A percentile compares a stretch with the other conserved stretches of the same genome.
Evolutionary conservation across 2,888 invertebrate species (phyloP).

Genomic region (Melangyna quadrimaculata): DNA sequence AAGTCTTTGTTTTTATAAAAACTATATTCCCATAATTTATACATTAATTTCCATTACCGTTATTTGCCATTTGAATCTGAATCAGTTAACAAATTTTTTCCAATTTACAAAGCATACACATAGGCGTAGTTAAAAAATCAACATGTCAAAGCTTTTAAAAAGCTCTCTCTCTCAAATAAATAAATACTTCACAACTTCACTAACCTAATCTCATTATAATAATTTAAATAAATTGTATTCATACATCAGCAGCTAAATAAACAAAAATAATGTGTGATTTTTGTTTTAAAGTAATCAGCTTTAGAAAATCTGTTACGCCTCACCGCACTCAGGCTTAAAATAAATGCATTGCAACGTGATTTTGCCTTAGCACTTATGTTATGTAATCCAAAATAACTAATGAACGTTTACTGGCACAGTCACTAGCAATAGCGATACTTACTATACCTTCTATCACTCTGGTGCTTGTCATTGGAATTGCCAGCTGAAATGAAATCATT

Average conservation of each 20-base stretch:
- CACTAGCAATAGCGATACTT: neutral
- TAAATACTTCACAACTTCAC: too few species aligned
- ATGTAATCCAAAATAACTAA: slow-evolving; percentile 4
- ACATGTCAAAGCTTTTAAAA: neutral
- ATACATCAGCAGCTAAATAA: neutral
- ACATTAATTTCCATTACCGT: too few species aligned
- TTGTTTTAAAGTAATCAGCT: slow-evolving; percentile 32
- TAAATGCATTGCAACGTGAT: slow-evolving; percentile 40
- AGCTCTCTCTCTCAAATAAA: neutral
- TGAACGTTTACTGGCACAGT: too few species aligned
- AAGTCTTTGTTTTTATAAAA: too few species aligned
- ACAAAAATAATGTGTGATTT: slow-evolving; percentile 23
- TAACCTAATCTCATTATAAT: neutral
- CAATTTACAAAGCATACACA: neutral
- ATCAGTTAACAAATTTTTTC: neutral
- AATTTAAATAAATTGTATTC: neutral
- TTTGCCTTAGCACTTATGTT: slow-evolving; percentile 16
- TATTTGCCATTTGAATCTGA: neutral
- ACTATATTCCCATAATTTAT: too few species aligned
- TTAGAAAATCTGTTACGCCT: neutral
- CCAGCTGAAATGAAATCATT: slow-evolving; percentile 33
- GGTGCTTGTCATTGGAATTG: neutral
- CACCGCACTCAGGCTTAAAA: neutral
- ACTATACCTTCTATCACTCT: neutral
- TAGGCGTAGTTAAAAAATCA: neutral